These are phyloP conservation scores for Hylia prasina DNA, from an alignment of 2,113 vertebrate species.

Conservation along the genomic window DNA sequence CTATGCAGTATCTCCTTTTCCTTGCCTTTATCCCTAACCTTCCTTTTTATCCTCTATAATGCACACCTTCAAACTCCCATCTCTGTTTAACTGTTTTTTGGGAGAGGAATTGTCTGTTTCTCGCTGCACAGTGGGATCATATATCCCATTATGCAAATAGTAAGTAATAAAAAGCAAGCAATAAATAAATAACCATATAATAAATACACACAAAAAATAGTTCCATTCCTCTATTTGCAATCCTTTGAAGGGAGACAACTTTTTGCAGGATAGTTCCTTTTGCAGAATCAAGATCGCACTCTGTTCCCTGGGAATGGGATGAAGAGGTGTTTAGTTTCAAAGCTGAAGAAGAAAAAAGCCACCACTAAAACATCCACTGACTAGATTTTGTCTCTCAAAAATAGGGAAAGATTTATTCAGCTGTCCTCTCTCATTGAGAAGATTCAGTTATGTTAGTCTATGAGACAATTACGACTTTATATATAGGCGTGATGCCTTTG, in stretches of 20 bases:
- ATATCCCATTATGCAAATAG: background rate
- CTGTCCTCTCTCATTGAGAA: background rate
- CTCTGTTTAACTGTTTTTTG: background rate
- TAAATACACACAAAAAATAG: background rate
- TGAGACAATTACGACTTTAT: background rate
- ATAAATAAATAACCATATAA: background rate
- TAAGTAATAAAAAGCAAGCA: background rate
- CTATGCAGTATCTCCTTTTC: background rate
- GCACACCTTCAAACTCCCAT: background rate
- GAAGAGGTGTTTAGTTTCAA: background rate
- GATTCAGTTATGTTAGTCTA: background rate
- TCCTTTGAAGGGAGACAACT: background rate
- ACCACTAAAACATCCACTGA: background rate
- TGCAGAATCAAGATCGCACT: background rate
- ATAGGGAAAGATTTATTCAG: background rate
- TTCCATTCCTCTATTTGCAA: background rate
- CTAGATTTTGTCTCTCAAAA: background rate
- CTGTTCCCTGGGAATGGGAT: background rate
- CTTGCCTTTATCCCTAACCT: background rate
- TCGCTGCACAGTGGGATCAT: background rate
- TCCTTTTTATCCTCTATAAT: background rate
- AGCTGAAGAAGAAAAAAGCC: background rate
- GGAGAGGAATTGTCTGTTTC: background rate
- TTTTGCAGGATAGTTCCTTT: background rate
- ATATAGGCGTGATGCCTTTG: background rate